Base-by-base conservation (phyloP, 2,797 vertebrate genomes). In the Diplodus sargus region DNA sequence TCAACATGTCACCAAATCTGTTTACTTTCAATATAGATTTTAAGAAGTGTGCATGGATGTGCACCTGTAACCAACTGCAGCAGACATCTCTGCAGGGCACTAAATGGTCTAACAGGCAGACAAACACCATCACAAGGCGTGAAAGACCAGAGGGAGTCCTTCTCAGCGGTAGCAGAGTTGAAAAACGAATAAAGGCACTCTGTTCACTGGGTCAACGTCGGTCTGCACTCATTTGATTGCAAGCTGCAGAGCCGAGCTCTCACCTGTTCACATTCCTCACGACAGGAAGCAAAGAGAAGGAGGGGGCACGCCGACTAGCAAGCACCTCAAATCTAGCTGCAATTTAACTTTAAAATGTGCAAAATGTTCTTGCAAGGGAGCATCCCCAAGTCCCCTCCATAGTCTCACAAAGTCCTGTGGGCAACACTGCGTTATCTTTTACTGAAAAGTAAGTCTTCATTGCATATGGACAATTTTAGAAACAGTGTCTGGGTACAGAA, bases 131-230 rank as follows among this genome's bases (percentile, higher is more conserved):
- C 53, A 68, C 20, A 17, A 13, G 51, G 28, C 30, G 12, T 61
- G 54, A 69, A 53, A 64, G 54, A 57, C 58, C 45, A 34, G 74
- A 76, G 72, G 70, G 42, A 79, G 63, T 45, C 79, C 61, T 73
- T 67, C 60, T 68, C 14, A 63, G 61, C 17, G 13, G 47, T 6
- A 34, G 73, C 79, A 70, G 43, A 76, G 42, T 7, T 53, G 45
- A 39, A 62, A 8, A 42, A 22, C 65, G 70, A 83, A 86, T 79
- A 85, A 83, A 82, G 80, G 25, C 34, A 16, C 74, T 80, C 71
- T 87, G 70, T 89, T 89, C 74, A 69, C 78, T 69, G 82, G 51
- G 58, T 81, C 76, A 84, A 76, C 51, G 73, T 57, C 52, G 0
- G 47, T 52, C 73, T 77, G 60, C 18, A 49, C 67, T 83, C 30